phyloP scores from a whole-genome alignment of 2,888 invertebrate genomes.

The Macroteleia sp. region DNA sequence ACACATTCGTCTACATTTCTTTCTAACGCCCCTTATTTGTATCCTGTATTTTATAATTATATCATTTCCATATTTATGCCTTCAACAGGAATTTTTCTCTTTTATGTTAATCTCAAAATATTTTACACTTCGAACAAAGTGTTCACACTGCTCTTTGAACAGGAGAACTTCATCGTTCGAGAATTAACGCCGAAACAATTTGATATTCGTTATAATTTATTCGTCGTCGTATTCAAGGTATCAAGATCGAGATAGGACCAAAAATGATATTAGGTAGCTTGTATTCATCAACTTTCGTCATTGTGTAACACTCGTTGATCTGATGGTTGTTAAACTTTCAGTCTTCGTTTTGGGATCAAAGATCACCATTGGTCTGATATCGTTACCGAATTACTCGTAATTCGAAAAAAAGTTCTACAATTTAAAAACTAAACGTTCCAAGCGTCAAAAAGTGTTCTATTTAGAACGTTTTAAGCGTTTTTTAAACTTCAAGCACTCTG shows the following conservation, averaged over 20 bases:
- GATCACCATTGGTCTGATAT: no score
- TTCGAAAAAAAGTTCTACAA: no score
- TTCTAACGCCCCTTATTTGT: slow-evolving; percentile 34
- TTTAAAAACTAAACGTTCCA: no score
- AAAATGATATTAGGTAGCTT: slow-evolving; percentile 24
- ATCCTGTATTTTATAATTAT: slow-evolving; percentile 46
- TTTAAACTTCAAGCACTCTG: no score
- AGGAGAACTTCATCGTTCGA: background rate
- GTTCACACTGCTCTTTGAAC: background rate
- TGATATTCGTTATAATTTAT: slow-evolving; percentile 33
- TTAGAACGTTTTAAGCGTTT: no score
- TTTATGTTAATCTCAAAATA: slow-evolving; percentile 2
- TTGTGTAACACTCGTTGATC: slow-evolving; percentile 20
- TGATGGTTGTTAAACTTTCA: slow-evolving; percentile 41
- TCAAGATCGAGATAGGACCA: slow-evolving; percentile 3
- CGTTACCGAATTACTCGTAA: no score
- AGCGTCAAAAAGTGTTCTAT: no score
- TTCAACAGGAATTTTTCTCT: background rate
- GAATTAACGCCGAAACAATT: slow-evolving; percentile 15
- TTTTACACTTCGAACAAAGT: background rate
- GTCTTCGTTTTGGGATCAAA: slow-evolving; percentile 7
- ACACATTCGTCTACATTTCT: slow-evolving; percentile 19
- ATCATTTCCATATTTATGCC: slow-evolving; percentile 42
- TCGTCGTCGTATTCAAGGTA: background rate
- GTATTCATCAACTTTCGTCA: slow-evolving; percentile 23